Base-by-base conservation (phyloP, 2,888 invertebrate genomes). In the Drosophila fungiperda region DNA sequence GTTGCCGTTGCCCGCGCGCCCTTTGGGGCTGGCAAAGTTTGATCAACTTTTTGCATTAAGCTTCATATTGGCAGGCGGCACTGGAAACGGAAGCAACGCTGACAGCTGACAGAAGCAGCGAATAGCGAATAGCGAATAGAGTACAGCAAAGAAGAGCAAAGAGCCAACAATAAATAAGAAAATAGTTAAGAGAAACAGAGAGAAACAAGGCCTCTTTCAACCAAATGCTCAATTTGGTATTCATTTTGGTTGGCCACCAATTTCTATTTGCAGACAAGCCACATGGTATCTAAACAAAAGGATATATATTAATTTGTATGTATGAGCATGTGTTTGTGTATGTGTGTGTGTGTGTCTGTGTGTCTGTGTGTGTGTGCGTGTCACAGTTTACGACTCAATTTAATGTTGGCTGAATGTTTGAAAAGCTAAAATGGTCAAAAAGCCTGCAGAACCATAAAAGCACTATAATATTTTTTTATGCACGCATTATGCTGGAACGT, bases 21-120 rank as follows among this genome's bases (percentile, higher is more conserved):
- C 33, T 45, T 5, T 40, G 17, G 15, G 33, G 33, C 17, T 29
- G 38, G 48, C 50, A 64, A 64, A 85, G 23, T 45, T 45, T 15
- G 23, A 23, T 23, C 45, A 45, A 82, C 65, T 83, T 85, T 83
- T 85, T 76, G 71, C 78, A 80, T 82, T 82, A 80, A 70, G 72
- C 68, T 62, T 64, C 60, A 79, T 64, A 73, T 74, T 62, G 78
- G 68, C 81, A 76, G 73, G 59, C 52, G 50, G 32, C 9, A 33
- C 49, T 61, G 73, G 68, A 79, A 83, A 61, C 64, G 76, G 71
- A 49, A 49, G 35, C 67, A 52, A 50, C 40, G 68, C 73, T 62
- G 76, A 76, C 74, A 74, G 57, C 50, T 49, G 63, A 23, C 26
- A 53, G 20, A 8, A 45, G 45, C 23, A 36, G 17, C 35, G 36